Evolutionary conservation across 2,888 invertebrate genomes (phyloP).

Genomic region (Pterostichus niger): DNA sequence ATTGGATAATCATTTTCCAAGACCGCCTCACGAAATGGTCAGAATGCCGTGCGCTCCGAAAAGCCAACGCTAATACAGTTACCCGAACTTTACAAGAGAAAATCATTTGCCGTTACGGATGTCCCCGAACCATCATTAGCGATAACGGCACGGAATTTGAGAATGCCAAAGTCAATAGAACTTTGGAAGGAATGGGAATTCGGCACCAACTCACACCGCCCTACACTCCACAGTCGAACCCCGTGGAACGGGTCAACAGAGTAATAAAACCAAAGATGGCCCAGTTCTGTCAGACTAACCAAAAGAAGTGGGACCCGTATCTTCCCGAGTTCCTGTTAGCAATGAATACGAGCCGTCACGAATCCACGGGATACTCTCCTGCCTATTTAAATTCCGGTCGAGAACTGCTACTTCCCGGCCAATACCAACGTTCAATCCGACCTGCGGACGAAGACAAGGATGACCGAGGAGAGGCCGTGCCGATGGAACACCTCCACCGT

Average conservation of each 20-base stretch:
- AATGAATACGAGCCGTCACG: too few species aligned
- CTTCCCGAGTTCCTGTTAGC: too few species aligned
- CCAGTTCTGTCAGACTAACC: too few species aligned
- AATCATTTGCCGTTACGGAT: conserved; percentile 48
- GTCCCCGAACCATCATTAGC: conserved; percentile 50
- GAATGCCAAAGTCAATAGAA: not conserved
- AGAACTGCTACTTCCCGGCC: too few species aligned
- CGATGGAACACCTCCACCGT: too few species aligned
- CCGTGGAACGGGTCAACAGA: conserved; percentile 71
- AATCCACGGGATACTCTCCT: too few species aligned
- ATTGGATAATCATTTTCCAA: conserved; percentile 55
- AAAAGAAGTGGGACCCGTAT: too few species aligned
- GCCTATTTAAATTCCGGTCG: too few species aligned
- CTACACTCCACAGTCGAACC: conserved; percentile 71
- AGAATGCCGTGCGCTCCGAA: conserved; percentile 68
- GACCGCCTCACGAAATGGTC: conserved; percentile 70
- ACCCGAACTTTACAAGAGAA: not conserved
- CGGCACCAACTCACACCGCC: conserved; percentile 68
- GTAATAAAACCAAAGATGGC: conserved; percentile 71
- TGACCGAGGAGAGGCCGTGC: too few species aligned
- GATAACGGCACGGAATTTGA: conserved; percentile 43
- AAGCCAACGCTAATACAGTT: conserved; percentile 67
- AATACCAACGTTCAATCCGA: too few species aligned
- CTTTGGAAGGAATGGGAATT: too few species aligned
- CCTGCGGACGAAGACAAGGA: too few species aligned